Base-by-base conservation (phyloP, 2,113 vertebrate genomes). In the Thinocorus orbignyianus region DNA sequence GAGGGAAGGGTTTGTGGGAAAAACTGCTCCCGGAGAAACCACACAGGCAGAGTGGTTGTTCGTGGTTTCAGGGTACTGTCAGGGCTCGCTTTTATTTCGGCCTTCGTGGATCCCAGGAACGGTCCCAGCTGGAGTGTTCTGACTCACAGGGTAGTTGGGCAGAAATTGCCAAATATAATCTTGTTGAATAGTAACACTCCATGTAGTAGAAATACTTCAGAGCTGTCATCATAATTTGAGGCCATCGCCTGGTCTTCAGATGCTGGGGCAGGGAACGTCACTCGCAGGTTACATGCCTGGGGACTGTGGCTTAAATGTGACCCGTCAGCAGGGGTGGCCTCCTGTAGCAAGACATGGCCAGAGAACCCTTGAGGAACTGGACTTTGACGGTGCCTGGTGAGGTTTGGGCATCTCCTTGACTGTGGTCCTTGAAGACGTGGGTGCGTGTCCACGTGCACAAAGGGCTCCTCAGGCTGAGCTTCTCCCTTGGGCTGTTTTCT, bases 1-100 rank as follows among this genome's bases (percentile, higher is more conserved):
- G 91, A 95, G 92, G 92, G 93, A 85, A 83, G 81, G 57, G 65
- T 64, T 92, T 94, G 95, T 92, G 91, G 93, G 94, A 95, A 95
- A 71, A 92, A 28, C 15, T 90, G 92, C 93, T 96, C 95, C 94
- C 0, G 48, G 92, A 95, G 91, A 85, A 95, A 64, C 84, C 94
- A 22, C 88, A 72, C 41, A 25, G 66, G 81, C 66, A 0, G 70
- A 77, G 71, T 6, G 73, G 64, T 54, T 88, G 92, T 60, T 69
- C 2, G 31, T 49, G 83, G 93, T 64, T 74, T 61, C 49, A 39
- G 86, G 72, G 78, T 54, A 5, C 84, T 84, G 90, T 70, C 89
- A 52, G 78, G 87, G 78, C 93, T 95, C 44, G 33, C 68, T 68
- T 42, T 82, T 35, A 1, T 20, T 51, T 48, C 1, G 16, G 86